Conservation (phyloP, 2,113 vertebrate species). For the human region GRCh38 chr5:109911001-109911500, state of each 20-base stretch:
- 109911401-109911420: neutral
- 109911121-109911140: neutral
- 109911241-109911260: neutral
- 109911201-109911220: neutral
- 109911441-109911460: neutral
- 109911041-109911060: neutral
- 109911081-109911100: too few species aligned
- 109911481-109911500: neutral
- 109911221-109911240: neutral
- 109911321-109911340: neutral
- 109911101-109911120: neutral
- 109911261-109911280: neutral
- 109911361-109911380: neutral
- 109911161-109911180: neutral
- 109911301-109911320: neutral
- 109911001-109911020: neutral
- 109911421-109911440: neutral
- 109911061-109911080: neutral
- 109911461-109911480: neutral
- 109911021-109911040: neutral
- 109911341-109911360: neutral
- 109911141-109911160: neutral
- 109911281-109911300: neutral
- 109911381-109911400: neutral
- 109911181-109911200: neutral